Conservation (phyloP, 2,888 invertebrate genomes). For the Punctoribates punctum region DNA sequence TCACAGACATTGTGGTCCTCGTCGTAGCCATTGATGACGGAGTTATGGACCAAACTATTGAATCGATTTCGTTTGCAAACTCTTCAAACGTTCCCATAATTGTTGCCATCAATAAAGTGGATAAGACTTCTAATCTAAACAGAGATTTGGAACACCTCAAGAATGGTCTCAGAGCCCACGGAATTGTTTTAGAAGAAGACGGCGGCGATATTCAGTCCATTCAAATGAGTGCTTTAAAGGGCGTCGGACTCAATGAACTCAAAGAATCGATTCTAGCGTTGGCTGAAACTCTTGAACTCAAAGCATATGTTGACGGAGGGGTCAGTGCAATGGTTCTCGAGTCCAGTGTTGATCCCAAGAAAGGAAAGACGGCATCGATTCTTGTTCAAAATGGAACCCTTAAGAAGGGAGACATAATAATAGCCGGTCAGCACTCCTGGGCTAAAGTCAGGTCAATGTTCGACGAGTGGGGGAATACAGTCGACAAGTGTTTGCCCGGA, state of each 20-base stretch:
- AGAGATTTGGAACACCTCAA: constrained; percentile 54
- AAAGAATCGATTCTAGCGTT: constrained; percentile 71
- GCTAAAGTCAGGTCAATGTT: constrained; percentile 65
- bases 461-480: constrained; percentile 67
- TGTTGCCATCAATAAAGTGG: constrained; percentile 97
- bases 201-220: constrained; percentile 92
- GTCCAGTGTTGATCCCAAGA: constrained; percentile 46
- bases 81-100: constrained; percentile 84
- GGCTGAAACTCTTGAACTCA: constrained; percentile 76
- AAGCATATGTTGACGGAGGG: constrained; percentile 55
- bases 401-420: constrained; percentile 68
- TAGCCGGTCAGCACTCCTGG: constrained; percentile 62
- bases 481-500: constrained; percentile 70
- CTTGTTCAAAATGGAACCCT: constrained; percentile 81
- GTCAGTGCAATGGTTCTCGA: constrained; percentile 47
- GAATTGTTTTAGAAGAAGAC: constrained; percentile 74
- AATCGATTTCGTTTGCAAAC: constrained; percentile 81
- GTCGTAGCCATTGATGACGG: constrained; percentile 99
- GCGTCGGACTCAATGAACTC: constrained; percentile 65
- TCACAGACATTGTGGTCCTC: constrained; percentile 91
- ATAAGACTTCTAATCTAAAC: constrained; percentile 60
- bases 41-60: constrained; percentile 94
- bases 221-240: constrained; percentile 81
- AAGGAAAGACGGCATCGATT: constrained; percentile 71
- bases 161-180: constrained; percentile 69